phyloP scores from a whole-genome alignment of 2,888 invertebrate genomes.

The Micropterix aruncella region DNA sequence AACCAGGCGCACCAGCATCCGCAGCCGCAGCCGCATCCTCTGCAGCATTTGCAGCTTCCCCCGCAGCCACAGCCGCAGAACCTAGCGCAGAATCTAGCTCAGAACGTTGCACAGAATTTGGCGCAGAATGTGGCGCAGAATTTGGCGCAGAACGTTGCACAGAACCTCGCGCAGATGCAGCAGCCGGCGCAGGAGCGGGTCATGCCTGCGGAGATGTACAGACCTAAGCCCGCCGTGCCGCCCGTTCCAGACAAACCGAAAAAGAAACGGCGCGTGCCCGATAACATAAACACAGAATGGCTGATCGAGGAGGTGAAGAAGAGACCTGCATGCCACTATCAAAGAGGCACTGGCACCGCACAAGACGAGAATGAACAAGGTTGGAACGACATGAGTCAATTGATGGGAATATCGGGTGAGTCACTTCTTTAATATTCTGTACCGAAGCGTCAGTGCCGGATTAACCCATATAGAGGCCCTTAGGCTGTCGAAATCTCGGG shows the following conservation, averaged over 20 bases:
- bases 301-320: neutral
- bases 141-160: neutral
- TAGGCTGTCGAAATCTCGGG: too few relatives aligned
- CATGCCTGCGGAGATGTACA: neutral
- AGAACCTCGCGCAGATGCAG: too few relatives aligned
- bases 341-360: neutral
- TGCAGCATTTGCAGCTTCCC: neutral
- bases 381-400: neutral
- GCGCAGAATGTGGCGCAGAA: too few relatives aligned
- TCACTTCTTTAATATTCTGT: neutral
- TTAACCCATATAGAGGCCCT: too few relatives aligned
- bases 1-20: neutral
- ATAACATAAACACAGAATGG: neutral
- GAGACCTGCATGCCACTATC: neutral
- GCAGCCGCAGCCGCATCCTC: neutral
- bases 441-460: too few relatives aligned
- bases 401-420: neutral
- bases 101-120: too few relatives aligned
- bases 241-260: neutral
- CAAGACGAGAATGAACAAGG: neutral
- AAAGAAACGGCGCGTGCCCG: neutral
- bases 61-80: neutral
- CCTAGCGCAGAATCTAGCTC: too few relatives aligned
- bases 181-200: neutral
- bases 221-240: neutral